These are phyloP conservation scores for Pampus argenteus DNA, from an alignment of 2,797 vertebrate genomes.

Conservation along the genomic window DNA sequence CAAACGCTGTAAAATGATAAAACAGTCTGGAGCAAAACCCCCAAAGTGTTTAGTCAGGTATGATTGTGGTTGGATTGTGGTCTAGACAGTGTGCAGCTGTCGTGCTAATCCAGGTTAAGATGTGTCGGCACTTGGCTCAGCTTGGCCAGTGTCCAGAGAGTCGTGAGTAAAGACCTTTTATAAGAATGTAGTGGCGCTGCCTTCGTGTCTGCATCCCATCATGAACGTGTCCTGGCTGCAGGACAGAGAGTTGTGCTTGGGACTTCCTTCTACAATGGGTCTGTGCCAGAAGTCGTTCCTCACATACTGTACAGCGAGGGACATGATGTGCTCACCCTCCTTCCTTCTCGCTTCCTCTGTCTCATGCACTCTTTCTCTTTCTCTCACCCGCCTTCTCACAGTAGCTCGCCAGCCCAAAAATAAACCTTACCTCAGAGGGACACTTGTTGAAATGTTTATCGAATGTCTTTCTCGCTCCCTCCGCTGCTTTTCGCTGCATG, in stretches of 20 bases:
- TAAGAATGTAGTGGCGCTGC: constrained; percentile 53
- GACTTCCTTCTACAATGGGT: constrained; percentile 70
- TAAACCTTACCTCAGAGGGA: constrained; percentile 74
- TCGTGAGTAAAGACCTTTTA: constrained; percentile 39
- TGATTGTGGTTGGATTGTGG: constrained; percentile 1
- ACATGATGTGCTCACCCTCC: constrained; percentile 76
- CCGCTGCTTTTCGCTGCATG: constrained; percentile 12
- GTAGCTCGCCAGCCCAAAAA: constrained; percentile 77
- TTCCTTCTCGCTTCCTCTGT: constrained; percentile 28
- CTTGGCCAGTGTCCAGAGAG: constrained; percentile 50
- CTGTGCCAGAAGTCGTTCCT: constrained; percentile 67
- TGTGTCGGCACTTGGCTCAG: constrained; percentile 35
- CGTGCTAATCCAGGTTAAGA: background rate
- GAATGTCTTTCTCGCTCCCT: constrained; percentile 56
- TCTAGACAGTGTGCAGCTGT: background rate
- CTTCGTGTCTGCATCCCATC: constrained; percentile 32
- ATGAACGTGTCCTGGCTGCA: constrained; percentile 57
- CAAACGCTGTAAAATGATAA: background rate
- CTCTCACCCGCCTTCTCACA: constrained; percentile 54
- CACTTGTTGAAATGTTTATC: constrained; percentile 71
- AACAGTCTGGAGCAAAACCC: constrained; percentile 4
- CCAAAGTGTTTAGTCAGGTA: background rate
- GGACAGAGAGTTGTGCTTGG: constrained; percentile 37
- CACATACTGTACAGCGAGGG: constrained; percentile 64
- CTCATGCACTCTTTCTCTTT: constrained; percentile 23